Conservation (phyloP, 2,888 invertebrate genomes). For the Watsonalla cultraria region DNA sequence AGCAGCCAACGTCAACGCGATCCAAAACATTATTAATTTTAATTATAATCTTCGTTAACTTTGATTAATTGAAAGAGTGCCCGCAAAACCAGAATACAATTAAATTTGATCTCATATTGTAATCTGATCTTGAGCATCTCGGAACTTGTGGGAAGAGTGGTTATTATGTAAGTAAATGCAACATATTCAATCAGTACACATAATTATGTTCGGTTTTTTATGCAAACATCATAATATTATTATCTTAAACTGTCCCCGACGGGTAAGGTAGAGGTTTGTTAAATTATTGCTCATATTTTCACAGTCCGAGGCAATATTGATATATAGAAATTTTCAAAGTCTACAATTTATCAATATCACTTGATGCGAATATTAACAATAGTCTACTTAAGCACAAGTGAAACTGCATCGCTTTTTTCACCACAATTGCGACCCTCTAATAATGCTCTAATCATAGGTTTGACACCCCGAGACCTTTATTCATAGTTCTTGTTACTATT, state of each 20-base stretch:
- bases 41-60: conserved; percentile 41
- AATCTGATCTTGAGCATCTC: conserved; percentile 3
- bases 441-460: conserved; percentile 73
- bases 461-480: conserved; percentile 49
- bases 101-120: neutral
- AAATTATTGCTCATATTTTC: too few species aligned
- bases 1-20: conserved; percentile 17
- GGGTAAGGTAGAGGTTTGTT: too few species aligned
- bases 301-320: too few species aligned
- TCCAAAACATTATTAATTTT: conserved; percentile 39
- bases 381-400: conserved; percentile 14
- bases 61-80: conserved; percentile 41
- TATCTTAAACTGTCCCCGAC: too few species aligned
- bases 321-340: neutral
- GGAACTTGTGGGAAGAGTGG: conserved; percentile 4
- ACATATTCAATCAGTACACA: neutral
- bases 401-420: conserved; percentile 47
- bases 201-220: too few species aligned
- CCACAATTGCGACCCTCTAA: conserved; percentile 62
- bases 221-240: too few species aligned
- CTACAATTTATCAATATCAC: conserved; percentile 10
- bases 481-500: conserved; percentile 6
- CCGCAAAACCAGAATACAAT: conserved; percentile 8
- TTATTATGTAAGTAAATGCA: conserved; percentile 11
- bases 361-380: conserved; percentile 17